Percentiles rank a stretch among this genome's conserved stretches.
Conservation (phyloP, 2,113 vertebrate genomes). For the Nyctereutes procyonoides region DNA sequence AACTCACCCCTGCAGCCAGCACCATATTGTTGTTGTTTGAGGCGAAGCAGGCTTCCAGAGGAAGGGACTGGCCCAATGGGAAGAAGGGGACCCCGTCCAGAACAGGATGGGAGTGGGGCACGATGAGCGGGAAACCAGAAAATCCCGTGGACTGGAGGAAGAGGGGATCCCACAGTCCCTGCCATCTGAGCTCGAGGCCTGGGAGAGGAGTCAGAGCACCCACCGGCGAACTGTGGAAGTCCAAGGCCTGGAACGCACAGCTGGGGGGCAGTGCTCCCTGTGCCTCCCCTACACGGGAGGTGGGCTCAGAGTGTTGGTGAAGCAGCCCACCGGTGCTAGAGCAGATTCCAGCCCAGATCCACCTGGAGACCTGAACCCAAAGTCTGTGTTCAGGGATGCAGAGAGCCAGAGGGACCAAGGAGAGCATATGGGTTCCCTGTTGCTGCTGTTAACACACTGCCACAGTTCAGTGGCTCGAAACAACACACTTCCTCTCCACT, state of each 20-base stretch:
- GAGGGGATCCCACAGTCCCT: neutral
- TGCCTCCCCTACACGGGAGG: fast-evolving
- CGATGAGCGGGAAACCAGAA: neutral
- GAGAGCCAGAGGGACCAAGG: no score
- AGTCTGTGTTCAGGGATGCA: neutral
- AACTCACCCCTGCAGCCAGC: neutral
- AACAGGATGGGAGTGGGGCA: neutral
- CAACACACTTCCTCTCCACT: fast-evolving
- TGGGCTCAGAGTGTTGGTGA: neutral
- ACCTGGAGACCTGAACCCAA: neutral
- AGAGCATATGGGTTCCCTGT: neutral
- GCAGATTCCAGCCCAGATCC: neutral
- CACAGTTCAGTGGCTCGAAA: neutral
- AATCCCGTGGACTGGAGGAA: fast-evolving
- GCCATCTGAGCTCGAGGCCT: fast-evolving
- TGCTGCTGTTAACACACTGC: neutral
- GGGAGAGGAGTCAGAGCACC: neutral
- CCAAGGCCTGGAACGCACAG: neutral
- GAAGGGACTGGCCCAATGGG: fast-evolving
- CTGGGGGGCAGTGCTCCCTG: neutral
- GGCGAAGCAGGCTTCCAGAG: neutral
- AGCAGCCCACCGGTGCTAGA: no score
- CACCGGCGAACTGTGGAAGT: neutral
- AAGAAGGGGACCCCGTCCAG: neutral
- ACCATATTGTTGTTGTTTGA: neutral